Percentiles rank a stretch among this genome's conserved stretches.
These are phyloP conservation scores for Anthoscopus minutus DNA, from an alignment of 2,113 vertebrate genomes.

Conservation along the genomic window DNA sequence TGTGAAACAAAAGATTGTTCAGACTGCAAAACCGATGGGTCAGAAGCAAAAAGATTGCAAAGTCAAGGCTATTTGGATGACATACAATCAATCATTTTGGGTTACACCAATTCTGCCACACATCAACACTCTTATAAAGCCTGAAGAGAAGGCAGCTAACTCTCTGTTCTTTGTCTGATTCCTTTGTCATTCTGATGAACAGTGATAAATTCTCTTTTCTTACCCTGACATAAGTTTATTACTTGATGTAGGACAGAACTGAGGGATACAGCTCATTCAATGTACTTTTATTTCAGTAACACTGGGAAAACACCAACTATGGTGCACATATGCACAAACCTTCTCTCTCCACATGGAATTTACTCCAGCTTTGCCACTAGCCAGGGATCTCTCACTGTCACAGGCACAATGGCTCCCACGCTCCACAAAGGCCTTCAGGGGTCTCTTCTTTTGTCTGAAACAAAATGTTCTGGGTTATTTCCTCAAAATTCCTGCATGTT, in stretches of 20 bases:
- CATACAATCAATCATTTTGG: not conserved
- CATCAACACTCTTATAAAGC: not conserved
- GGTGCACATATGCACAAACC: not conserved
- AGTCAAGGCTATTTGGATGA: not conserved
- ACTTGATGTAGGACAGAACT: not conserved
- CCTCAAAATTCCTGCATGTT: not conserved
- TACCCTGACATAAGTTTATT: not conserved
- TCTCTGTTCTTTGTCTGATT: not conserved
- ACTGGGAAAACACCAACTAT: not conserved
- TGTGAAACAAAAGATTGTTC: not conserved
- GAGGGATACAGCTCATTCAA: not conserved
- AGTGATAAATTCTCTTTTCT: not conserved
- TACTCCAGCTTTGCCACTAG: not conserved
- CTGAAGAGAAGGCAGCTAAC: not conserved
- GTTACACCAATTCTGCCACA: not conserved
- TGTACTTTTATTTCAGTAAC: not conserved
- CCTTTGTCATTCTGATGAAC: not conserved
- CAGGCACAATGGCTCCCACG: conserved; percentile 61
- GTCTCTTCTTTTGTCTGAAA: conserved; percentile 84
- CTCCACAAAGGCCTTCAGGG: conserved; percentile 73
- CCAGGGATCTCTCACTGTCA: not conserved
- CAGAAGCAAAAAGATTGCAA: not conserved
- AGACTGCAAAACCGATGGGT: not conserved
- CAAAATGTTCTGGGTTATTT: not conserved
- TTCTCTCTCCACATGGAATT: conserved; percentile 10